Conservation (phyloP, 2,888 invertebrate species). For the Hermaeophaga mercurialis region DNA sequence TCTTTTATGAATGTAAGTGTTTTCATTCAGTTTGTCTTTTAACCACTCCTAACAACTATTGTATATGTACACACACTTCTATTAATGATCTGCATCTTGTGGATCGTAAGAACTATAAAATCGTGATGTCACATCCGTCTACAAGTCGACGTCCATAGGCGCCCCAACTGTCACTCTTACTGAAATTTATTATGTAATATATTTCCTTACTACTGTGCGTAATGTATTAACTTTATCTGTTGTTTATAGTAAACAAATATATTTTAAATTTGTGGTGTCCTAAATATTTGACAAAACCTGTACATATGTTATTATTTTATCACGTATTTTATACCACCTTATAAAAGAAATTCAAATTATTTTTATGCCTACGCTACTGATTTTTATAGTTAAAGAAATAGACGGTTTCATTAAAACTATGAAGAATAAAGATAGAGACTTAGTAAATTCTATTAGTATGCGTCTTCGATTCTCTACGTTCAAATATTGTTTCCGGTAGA, state of each 20-base stretch:
- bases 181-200: too few species aligned
- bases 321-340: too few species aligned
- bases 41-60: conserved; percentile 12
- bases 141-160: conserved; percentile 19
- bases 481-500: conserved; percentile 11
- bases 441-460: neutral
- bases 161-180: too few species aligned
- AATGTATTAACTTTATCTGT: too few species aligned
- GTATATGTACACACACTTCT: conserved; percentile 18
- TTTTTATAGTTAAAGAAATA: neutral
- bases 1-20: neutral
- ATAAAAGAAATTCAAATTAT: too few species aligned
- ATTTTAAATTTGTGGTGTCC: too few species aligned
- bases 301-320: too few species aligned
- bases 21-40: conserved; percentile 12
- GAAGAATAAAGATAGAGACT: neutral
- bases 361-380: conserved; percentile 1
- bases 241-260: too few species aligned
- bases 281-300: too few species aligned
- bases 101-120: conserved; percentile 27
- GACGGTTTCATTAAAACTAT: neutral
- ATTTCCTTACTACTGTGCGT: too few species aligned
- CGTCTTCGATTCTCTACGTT: neutral
- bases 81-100: conserved; percentile 22
- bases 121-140: conserved; percentile 48